These are phyloP conservation scores for Gobiocypris rarus DNA, from an alignment of 2,113 vertebrate genomes.

Conservation along the genomic window DNA sequence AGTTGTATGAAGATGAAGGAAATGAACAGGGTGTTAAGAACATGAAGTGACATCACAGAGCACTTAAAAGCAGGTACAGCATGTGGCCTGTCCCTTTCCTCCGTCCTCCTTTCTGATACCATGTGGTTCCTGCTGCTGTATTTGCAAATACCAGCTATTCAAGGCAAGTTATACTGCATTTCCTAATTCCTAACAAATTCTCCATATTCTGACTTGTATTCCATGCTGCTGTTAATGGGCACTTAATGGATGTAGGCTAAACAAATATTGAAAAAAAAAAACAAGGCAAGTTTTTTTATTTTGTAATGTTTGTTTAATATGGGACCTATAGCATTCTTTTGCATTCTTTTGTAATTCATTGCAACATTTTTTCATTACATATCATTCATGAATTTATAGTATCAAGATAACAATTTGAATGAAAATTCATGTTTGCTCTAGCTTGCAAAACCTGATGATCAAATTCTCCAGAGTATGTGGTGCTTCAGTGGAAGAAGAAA, in stretches of 20 bases:
- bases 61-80: slow-evolving; percentile 40
- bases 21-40: background rate
- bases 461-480: too few species aligned
- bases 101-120: background rate
- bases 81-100: background rate
- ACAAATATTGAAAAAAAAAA: background rate
- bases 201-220: background rate
- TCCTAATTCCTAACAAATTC: background rate
- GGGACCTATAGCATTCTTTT: background rate
- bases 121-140: slow-evolving; percentile 50
- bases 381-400: background rate
- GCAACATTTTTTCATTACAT: background rate
- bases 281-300: background rate
- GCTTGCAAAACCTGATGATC: too few species aligned
- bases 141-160: slow-evolving; percentile 23
- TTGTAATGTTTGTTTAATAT: background rate
- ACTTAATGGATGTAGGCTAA: background rate
- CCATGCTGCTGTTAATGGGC: background rate
- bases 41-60: slow-evolving; percentile 38
- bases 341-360: background rate
- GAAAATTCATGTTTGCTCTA: too few species aligned
- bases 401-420: background rate
- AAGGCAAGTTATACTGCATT: slow-evolving; percentile 43
- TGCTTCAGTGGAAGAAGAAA: too few species aligned
- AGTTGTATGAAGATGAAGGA: background rate